Percentiles rank a stretch among this genome's conserved stretches.
phyloP scores from a whole-genome alignment of 1,140 invertebrate species.

The Plectrocnemia conspersa region DNA sequence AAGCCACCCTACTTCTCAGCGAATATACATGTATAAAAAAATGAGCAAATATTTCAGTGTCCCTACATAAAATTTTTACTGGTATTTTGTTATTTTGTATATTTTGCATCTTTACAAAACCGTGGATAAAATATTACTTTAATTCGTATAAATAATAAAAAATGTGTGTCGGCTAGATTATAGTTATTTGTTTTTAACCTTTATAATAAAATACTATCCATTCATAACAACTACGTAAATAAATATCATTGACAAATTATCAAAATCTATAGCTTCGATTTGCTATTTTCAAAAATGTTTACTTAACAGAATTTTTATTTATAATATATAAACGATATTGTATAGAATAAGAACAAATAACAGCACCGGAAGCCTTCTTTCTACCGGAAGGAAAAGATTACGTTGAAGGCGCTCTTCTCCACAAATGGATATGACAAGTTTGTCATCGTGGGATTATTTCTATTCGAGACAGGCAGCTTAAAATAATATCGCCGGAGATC shows the following conservation, averaged over 20 bases:
- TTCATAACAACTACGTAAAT: not conserved
- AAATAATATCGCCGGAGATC: not conserved
- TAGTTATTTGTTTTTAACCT: no score
- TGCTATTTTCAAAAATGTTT: not conserved
- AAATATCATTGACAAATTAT: not conserved
- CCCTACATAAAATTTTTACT: no score
- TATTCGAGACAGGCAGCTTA: not conserved
- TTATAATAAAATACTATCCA: not conserved
- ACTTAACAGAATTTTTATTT: not conserved
- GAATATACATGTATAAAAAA: no score
- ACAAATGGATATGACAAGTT: slow-evolving; percentile 1
- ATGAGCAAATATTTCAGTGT: no score
- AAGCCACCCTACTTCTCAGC: no score
- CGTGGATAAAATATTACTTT: no score
- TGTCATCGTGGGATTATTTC: not conserved
- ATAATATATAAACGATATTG: not conserved
- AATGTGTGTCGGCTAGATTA: no score
- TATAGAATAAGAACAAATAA: not conserved
- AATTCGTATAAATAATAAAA: no score
- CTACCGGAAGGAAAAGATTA: slow-evolving; percentile 1
- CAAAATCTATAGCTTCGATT: not conserved
- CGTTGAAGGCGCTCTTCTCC: not conserved
- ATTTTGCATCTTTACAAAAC: no score
- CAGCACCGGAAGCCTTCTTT: not conserved
- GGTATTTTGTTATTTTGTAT: no score